Evolutionary conservation across 2,113 vertebrate genomes (phyloP).

Genomic region (Microcebus murinus): DNA sequence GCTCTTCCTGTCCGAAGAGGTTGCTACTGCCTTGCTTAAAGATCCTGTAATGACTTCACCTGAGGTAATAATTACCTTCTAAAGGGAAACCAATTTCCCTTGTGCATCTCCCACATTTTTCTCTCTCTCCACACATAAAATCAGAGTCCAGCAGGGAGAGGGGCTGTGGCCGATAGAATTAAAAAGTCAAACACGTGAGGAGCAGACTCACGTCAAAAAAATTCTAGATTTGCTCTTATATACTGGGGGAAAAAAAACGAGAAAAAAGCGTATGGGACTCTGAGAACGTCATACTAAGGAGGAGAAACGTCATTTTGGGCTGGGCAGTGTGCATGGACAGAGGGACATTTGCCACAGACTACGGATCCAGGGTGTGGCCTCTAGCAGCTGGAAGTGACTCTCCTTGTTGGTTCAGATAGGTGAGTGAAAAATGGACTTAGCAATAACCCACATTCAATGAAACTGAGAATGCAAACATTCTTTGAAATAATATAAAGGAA

Average conservation of each 20-base stretch:
- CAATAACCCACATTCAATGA: background rate
- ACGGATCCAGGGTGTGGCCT: background rate
- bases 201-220: background rate
- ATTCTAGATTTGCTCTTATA: background rate
- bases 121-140: background rate
- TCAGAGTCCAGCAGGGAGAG: background rate
- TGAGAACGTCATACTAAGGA: background rate
- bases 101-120: background rate
- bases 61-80: background rate
- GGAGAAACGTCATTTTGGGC: background rate
- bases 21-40: background rate
- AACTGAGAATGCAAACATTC: background rate
- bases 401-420: background rate
- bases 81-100: background rate
- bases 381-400: background rate
- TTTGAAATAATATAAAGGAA: constrained; percentile 15
- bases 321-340: background rate
- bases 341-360: background rate
- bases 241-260: background rate
- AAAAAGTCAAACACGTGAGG: background rate
- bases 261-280: background rate
- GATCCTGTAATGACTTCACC: background rate
- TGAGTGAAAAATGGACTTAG: constrained; percentile 7
- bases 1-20: background rate
- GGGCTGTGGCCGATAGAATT: background rate